phyloP scores from a whole-genome alignment of 2,888 invertebrate genomes.

The Agonopterix alstromeriana region DNA sequence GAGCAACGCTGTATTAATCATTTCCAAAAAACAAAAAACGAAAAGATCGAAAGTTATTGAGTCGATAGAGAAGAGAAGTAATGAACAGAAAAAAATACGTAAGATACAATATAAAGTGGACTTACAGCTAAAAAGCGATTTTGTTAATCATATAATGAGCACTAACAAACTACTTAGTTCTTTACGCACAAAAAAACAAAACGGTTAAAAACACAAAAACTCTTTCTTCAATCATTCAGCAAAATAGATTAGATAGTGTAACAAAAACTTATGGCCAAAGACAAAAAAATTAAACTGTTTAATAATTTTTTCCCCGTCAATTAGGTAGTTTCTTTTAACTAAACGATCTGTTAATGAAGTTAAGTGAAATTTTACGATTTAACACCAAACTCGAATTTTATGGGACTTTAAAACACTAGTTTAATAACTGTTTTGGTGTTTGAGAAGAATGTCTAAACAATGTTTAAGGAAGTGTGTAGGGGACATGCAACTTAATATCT shows the following conservation, averaged over 20 bases:
- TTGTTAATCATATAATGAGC: too few relatives aligned
- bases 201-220: neutral
- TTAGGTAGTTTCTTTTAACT: slow-evolving; percentile 24
- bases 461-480: too few relatives aligned
- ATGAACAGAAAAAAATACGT: too few relatives aligned
- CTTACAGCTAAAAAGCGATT: too few relatives aligned
- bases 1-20: too few relatives aligned
- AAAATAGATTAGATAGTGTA: slow-evolving; percentile 1
- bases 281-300: slow-evolving; percentile 10
- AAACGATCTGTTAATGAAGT: slow-evolving; percentile 52
- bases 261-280: neutral
- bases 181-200: neutral
- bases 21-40: too few relatives aligned
- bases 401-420: slow-evolving; percentile 40
- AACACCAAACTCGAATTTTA: slow-evolving; percentile 46
- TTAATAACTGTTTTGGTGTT: slow-evolving; percentile 18
- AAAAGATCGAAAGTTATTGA: too few relatives aligned
- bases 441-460: slow-evolving; percentile 9
- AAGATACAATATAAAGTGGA: too few relatives aligned
- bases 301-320: slow-evolving; percentile 22
- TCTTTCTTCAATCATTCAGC: slow-evolving; percentile 3
- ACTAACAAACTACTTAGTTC: neutral
- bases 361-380: slow-evolving; percentile 59
- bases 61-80: too few relatives aligned
- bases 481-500: too few relatives aligned